Evolutionary conservation across 2,888 invertebrate genomes (phyloP).

Genomic region (Ochlodes sylvanus): DNA sequence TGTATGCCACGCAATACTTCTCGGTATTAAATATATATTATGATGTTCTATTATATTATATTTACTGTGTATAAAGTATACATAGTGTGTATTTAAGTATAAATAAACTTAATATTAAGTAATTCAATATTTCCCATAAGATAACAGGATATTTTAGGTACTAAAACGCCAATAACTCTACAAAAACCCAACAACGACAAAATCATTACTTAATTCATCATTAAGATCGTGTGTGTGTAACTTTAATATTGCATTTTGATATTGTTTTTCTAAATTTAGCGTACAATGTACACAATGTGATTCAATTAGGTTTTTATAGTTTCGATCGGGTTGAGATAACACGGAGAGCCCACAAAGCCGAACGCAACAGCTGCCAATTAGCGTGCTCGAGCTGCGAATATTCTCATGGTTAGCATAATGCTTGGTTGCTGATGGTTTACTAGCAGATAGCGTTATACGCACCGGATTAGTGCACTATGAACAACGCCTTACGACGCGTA

Average conservation of each 20-base stretch:
- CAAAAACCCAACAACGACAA: neutral
- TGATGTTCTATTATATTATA: too few species aligned
- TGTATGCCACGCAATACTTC: too few species aligned
- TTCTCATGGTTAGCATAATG: conserved; percentile 80
- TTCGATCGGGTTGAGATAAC: conserved; percentile 60
- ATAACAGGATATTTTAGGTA: neutral
- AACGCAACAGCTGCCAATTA: conserved; percentile 77
- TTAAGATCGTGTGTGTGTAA: neutral
- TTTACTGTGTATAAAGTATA: too few species aligned
- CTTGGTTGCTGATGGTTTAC: conserved; percentile 49
- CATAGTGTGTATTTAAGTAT: too few species aligned
- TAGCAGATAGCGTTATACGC: conserved; percentile 48
- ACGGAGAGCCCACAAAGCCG: conserved; percentile 67
- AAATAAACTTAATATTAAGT: too few species aligned
- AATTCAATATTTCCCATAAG: too few species aligned
- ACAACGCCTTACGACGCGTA: conserved; percentile 37
- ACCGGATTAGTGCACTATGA: conserved; percentile 47
- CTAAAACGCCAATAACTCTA: neutral
- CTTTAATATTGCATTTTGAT: conserved; percentile 1
- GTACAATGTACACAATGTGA: conserved; percentile 49
- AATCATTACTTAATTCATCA: conserved; percentile 33
- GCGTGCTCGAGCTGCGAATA: conserved; percentile 58
- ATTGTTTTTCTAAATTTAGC: conserved; percentile 9
- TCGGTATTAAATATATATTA: too few species aligned
- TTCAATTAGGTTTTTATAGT: conserved; percentile 64